A percentile compares a stretch with the other conserved stretches of the same genome.
Conservation (phyloP, 2,888 invertebrate genomes). For the Oconnorella tubifera region DNA sequence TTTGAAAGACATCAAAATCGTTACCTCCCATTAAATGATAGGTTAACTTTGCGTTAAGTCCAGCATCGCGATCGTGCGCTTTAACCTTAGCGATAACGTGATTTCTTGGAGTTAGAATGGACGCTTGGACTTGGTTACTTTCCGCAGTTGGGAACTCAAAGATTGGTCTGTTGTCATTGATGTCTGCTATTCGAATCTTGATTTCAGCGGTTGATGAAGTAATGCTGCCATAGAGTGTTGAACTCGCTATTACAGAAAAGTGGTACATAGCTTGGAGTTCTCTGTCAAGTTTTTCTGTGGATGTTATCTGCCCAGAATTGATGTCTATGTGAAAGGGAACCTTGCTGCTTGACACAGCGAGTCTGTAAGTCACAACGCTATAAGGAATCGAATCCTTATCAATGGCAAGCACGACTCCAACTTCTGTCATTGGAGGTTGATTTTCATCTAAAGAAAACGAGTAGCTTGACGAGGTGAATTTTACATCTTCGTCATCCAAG, state of each 20-base stretch:
- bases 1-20: neutral
- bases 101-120: neutral
- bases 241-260: slow-evolving; percentile 2
- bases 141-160: slow-evolving; percentile 3
- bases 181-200: slow-evolving; percentile 5
- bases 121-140: slow-evolving; percentile 2
- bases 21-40: slow-evolving; percentile 2
- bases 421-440: slow-evolving; percentile 14
- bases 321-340: slow-evolving; percentile 10
- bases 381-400: slow-evolving; percentile 15
- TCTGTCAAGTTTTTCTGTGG: slow-evolving; percentile 8
- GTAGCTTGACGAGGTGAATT: slow-evolving; percentile 10
- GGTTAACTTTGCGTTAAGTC: slow-evolving; percentile 13
- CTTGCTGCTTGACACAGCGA: neutral
- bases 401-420: slow-evolving; percentile 11
- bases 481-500: slow-evolving; percentile 14
- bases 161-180: slow-evolving; percentile 10
- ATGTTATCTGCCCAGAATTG: slow-evolving; percentile 1
- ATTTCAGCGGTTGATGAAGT: neutral
- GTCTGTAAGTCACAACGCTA: slow-evolving; percentile 16
- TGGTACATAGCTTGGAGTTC: slow-evolving; percentile 9
- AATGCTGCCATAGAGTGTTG: slow-evolving; percentile 1
- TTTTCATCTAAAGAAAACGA: slow-evolving; percentile 19
- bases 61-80: slow-evolving; percentile 10
- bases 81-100: neutral